phyloP scores from a whole-genome alignment of 2,113 vertebrate species.

The Nothoprocta pentlandii region DNA sequence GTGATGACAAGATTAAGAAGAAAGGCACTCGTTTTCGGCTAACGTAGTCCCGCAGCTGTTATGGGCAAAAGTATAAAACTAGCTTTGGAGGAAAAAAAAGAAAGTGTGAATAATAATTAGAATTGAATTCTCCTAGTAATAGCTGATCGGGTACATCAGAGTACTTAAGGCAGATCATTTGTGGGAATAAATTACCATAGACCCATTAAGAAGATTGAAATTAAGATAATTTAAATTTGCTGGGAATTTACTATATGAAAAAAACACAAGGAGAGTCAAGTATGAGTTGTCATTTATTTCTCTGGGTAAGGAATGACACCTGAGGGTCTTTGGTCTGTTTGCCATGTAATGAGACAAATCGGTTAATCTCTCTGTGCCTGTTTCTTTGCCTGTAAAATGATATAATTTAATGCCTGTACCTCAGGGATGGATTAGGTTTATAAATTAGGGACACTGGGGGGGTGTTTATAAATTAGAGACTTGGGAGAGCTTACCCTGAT shows the following conservation, averaged over 20 bases:
- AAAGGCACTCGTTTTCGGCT: constrained; percentile 33
- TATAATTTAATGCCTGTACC: background rate
- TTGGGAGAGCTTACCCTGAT: background rate
- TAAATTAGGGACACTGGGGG: background rate
- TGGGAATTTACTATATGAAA: background rate
- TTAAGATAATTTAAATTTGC: constrained; percentile 9
- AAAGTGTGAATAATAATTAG: background rate
- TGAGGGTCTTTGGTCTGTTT: background rate
- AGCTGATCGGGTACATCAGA: background rate
- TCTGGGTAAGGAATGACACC: background rate
- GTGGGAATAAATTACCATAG: background rate
- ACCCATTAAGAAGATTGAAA: constrained; percentile 19
- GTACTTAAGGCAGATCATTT: background rate
- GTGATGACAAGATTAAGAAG: constrained; percentile 55
- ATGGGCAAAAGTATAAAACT: background rate
- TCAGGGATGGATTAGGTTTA: background rate
- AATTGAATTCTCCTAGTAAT: background rate
- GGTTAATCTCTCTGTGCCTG: background rate
- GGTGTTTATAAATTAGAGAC: background rate
- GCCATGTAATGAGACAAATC: rapidly evolving
- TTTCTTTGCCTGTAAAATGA: background rate
- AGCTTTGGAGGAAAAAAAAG: rapidly evolving
- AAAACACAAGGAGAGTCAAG: background rate
- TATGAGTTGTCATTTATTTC: background rate
- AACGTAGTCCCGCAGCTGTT: background rate